These are phyloP conservation scores for Cepaea nemoralis DNA, from an alignment of 1,140 invertebrate genomes.

Conservation along the genomic window DNA sequence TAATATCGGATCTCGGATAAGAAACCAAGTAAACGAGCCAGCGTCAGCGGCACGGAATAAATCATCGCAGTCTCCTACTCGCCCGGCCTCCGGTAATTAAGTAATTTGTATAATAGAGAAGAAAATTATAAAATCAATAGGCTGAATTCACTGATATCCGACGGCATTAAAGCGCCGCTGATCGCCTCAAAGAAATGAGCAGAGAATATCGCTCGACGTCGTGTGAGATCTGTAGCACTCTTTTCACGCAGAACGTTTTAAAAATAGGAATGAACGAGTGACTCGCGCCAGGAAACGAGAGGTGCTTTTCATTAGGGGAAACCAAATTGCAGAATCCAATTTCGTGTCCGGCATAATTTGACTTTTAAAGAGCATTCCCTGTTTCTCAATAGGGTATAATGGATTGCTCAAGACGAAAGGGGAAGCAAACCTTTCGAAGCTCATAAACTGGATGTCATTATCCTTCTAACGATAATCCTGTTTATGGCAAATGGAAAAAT, in stretches of 20 bases:
- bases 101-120: slow-evolving; percentile 45
- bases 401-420: slow-evolving; percentile 34
- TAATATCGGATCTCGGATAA: slow-evolving; percentile 28
- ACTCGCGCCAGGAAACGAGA: slow-evolving; percentile 33
- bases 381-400: slow-evolving; percentile 40
- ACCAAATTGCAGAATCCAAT: slow-evolving; percentile 44
- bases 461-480: slow-evolving; percentile 36
- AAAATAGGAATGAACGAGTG: slow-evolving; percentile 35
- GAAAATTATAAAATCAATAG: slow-evolving; percentile 45
- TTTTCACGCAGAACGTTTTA: slow-evolving; percentile 4
- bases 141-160: slow-evolving; percentile 38
- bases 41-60: slow-evolving; percentile 28
- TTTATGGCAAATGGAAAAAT: slow-evolving; percentile 37
- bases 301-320: slow-evolving; percentile 40
- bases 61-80: slow-evolving; percentile 23
- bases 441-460: slow-evolving; percentile 19
- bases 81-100: slow-evolving; percentile 38
- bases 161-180: slow-evolving; percentile 29
- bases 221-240: neutral
- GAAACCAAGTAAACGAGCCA: slow-evolving; percentile 32
- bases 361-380: slow-evolving; percentile 42
- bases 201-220: slow-evolving; percentile 28
- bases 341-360: slow-evolving; percentile 41
- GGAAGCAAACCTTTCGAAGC: slow-evolving; percentile 29
- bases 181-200: slow-evolving; percentile 21